Evolutionary conservation across 2,888 invertebrate genomes (phyloP).

Genomic region (Heterodera filipjevi): DNA sequence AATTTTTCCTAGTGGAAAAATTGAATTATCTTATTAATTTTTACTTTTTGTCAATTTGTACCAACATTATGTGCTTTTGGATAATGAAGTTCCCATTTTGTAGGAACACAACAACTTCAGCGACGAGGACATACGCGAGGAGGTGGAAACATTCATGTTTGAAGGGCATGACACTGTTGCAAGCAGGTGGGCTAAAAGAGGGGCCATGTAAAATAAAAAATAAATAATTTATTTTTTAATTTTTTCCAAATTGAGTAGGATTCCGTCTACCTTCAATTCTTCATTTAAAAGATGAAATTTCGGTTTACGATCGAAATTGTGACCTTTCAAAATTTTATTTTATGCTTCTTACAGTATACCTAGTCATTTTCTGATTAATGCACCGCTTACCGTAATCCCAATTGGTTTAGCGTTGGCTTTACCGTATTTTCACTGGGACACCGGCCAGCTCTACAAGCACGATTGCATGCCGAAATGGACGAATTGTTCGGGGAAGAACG

Average conservation of each 20-base stretch:
- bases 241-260: too few relatives aligned
- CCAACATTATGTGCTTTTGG: conserved; percentile 64
- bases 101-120: conserved; percentile 70
- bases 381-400: neutral
- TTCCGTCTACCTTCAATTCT: too few relatives aligned
- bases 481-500: conserved; percentile 49
- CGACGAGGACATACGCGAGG: conserved; percentile 64
- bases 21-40: too few relatives aligned
- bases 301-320: too few relatives aligned
- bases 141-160: conserved; percentile 6
- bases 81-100: conserved; percentile 66
- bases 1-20: too few relatives aligned
- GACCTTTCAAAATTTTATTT: too few relatives aligned
- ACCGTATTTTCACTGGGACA: conserved; percentile 66
- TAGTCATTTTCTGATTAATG: too few relatives aligned
- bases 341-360: too few relatives aligned
- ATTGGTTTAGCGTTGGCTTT: conserved; percentile 63
- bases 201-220: neutral
- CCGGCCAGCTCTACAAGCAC: conserved; percentile 66
- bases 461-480: conserved; percentile 60
- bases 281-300: too few relatives aligned
- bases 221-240: neutral
- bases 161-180: conserved; percentile 68
- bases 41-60: too few relatives aligned
- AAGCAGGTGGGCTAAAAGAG: conserved; percentile 49